These are phyloP conservation scores for Monomorium pharaonis DNA, from an alignment of 1,140 invertebrate species.

Conservation along the genomic window DNA sequence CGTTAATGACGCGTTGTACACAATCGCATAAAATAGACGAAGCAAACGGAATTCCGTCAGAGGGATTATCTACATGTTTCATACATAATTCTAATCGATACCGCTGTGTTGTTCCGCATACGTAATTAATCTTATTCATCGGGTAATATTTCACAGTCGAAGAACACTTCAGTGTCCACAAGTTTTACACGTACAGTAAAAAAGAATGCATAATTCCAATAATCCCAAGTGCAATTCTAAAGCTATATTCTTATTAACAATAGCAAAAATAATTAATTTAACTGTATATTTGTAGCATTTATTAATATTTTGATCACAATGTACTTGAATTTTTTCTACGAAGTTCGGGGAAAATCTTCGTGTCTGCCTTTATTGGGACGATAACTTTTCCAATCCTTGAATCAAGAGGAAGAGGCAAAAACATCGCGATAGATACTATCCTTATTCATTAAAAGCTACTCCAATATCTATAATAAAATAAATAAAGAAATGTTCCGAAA, in stretches of 20 bases:
- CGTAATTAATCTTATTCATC: slow-evolving; percentile 13
- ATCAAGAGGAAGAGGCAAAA: no score
- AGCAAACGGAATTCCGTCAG: not conserved
- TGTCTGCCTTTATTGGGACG: no score
- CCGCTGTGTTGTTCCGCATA: not conserved
- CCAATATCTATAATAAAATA: no score
- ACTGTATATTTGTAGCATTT: not conserved
- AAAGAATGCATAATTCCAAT: not conserved
- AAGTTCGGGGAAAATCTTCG: no score
- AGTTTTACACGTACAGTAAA: not conserved
- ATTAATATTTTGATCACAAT: not conserved
- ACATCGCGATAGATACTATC: no score
- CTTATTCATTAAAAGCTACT: no score
- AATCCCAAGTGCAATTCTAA: not conserved
- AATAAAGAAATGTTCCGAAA: no score
- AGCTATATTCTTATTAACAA: not conserved
- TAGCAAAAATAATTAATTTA: not conserved
- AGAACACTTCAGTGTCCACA: not conserved
- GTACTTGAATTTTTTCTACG: no score
- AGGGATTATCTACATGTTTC: slow-evolving; percentile 4
- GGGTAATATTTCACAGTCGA: not conserved
- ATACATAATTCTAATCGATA: slow-evolving; percentile 19
- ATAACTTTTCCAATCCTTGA: no score
- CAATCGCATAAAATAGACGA: not conserved
- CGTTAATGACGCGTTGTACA: not conserved